Evolutionary conservation across 2,888 invertebrate species (phyloP), one percentile per base, ranked within the genome.

Genomic region (Heliconius sara): DNA sequence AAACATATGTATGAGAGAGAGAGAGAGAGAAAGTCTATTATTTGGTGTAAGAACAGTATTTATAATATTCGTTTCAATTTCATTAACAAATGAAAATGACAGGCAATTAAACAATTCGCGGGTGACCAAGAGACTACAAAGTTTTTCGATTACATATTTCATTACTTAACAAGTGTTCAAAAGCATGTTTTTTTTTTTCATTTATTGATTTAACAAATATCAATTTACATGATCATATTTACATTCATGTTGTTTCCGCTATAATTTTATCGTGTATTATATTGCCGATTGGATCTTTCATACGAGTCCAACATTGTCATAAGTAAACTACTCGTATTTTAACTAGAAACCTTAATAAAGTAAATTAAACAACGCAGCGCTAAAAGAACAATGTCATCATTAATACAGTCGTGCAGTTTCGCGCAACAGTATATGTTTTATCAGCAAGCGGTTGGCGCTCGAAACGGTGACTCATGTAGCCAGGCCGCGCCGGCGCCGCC

Each of bases 401-500:
- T 66, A 73, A 76, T 72, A 66, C 52, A 57, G 67, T 67, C 63
- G 68, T 80, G 70, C 39, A 63, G 71, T 77, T 75, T 66, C 77
- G 77, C 71, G 73, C 76, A 70, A 77, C 81, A 52, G 47, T 80
- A 80, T 81, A 77, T 79, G 82, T 84, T 84, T 85, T 86, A 86
- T 87, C 86, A 86, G 84, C 84, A 79, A 79, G 83, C 81, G 83
- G 80, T 83, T 82, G 84, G 84, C 83, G 84, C 83, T 84, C 80
- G 79, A 78, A 81, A 82, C 83, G 80, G 83, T 87, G 86, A 87
- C 84, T 87, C 87, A 88, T 83, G 80, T 80, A 79, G 63, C 74
- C 84, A 82, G 84, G 83, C 83, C 85, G 84, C 83, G 84, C 85
- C 84, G 85, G 84, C 87, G 93, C 92, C 93, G 94, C 94, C 94